Evolutionary conservation across 2,888 invertebrate genomes (phyloP).

Genomic region (Petrophora chlorosata): DNA sequence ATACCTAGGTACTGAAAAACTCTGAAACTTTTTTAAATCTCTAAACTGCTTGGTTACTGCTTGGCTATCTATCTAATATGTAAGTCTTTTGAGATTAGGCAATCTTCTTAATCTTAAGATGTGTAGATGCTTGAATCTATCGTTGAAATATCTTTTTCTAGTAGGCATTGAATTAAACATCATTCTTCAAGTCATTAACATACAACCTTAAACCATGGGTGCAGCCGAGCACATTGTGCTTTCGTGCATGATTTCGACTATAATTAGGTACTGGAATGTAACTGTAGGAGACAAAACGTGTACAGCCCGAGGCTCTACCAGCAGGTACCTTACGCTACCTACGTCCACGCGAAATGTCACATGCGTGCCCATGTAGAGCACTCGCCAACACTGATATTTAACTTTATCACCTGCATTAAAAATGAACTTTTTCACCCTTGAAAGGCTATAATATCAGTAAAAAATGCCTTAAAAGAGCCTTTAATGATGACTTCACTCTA

Average conservation of each 20-base stretch:
- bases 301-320: conserved; percentile 19
- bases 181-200: conserved; percentile 8
- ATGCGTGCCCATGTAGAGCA: conserved; percentile 20
- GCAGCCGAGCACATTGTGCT: conserved; percentile 6
- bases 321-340: conserved; percentile 18
- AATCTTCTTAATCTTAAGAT: too few relatives aligned
- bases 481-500: conserved; percentile 26
- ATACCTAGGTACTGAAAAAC: too few relatives aligned
- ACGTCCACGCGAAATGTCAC: conserved; percentile 31
- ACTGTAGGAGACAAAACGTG: conserved; percentile 24
- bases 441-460: conserved; percentile 19
- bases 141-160: too few relatives aligned
- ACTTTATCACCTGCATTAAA: conserved; percentile 23
- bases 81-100: too few relatives aligned
- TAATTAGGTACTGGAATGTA: conserved; percentile 32
- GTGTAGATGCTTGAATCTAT: too few relatives aligned
- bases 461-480: conserved; percentile 23
- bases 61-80: too few relatives aligned
- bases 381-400: conserved; percentile 13
- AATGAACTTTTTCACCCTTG: conserved; percentile 29
- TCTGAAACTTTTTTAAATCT: too few relatives aligned
- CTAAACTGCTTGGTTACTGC: too few relatives aligned
- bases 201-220: conserved; percentile 19
- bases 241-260: conserved; percentile 13
- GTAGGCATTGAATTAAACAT: neutral